Percentiles rank a stretch among this genome's conserved stretches.
Conservation (phyloP, 1,140 invertebrate genomes). For the Eupristina koningsbergeri region DNA sequence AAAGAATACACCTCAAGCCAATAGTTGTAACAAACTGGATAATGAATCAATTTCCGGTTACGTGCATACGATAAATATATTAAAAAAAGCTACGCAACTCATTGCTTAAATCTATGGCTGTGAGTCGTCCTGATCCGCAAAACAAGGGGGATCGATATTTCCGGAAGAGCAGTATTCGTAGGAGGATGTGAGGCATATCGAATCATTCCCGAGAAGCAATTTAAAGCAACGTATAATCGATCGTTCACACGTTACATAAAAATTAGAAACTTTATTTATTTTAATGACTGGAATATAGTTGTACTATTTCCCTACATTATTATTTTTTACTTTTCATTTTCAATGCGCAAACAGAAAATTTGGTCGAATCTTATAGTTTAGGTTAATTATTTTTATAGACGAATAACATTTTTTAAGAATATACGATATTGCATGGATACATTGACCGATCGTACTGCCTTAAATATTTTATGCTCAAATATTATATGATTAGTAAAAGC, state of each 20-base stretch:
- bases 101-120: neutral
- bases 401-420: neutral
- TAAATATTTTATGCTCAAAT: neutral
- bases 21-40: constrained; percentile 52
- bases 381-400: neutral
- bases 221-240: neutral
- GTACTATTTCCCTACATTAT: neutral
- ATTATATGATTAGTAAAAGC: neutral
- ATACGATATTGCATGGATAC: neutral
- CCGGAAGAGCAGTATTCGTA: constrained; percentile 61
- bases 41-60: constrained; percentile 67
- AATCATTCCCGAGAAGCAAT: constrained; percentile 24
- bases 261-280: constrained; percentile 26
- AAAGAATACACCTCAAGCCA: neutral
- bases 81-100: neutral
- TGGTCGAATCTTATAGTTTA: neutral
- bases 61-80: constrained; percentile 20
- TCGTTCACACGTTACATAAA: neutral
- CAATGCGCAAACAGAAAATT: neutral
- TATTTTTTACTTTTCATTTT: constrained; percentile 10
- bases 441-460: neutral
- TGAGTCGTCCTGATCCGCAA: constrained; percentile 48
- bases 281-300: neutral
- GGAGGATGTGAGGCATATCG: constrained; percentile 54
- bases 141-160: constrained; percentile 61